Percentiles rank a stretch among this genome's conserved stretches.
Conservation (phyloP, 2,888 invertebrate genomes). For the Harpalus rubripes region DNA sequence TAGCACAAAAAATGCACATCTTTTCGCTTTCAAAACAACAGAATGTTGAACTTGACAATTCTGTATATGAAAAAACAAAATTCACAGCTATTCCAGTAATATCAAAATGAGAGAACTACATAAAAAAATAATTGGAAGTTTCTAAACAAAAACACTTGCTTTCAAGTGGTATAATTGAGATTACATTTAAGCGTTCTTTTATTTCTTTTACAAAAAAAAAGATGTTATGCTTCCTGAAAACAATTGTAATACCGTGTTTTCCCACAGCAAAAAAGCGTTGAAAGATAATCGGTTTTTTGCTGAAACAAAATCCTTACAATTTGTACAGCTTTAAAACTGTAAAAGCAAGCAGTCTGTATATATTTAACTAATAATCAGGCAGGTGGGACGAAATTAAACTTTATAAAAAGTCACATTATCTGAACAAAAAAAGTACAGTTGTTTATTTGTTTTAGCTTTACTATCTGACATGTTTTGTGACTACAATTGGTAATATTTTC, state of each 20-base stretch:
- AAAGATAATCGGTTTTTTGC: too few species aligned
- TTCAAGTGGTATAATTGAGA: neutral
- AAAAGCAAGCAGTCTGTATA: neutral
- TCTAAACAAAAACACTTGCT: neutral
- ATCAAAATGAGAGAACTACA: too few species aligned
- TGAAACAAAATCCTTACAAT: too few species aligned
- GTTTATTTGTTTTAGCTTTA: too few species aligned
- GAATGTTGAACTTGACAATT: too few species aligned
- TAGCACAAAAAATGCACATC: too few species aligned
- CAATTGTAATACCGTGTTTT: neutral
- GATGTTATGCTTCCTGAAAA: neutral
- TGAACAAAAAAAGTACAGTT: neutral
- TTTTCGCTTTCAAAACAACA: too few species aligned
- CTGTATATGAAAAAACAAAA: too few species aligned
- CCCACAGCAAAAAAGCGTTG: neutral
- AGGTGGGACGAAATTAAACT: neutral
- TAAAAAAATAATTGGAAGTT: conserved; percentile 1
- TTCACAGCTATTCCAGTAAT: too few species aligned
- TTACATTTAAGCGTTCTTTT: conserved; percentile 5
- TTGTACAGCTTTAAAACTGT: neutral
- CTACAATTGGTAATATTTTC: neutral
- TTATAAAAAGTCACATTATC: neutral
- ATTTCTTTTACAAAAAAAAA: conserved; percentile 1
- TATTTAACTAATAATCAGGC: neutral
- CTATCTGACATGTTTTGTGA: too few species aligned